Base-by-base conservation (phyloP, 2,113 vertebrate genomes). In the Hippocampus zosterae region DNA sequence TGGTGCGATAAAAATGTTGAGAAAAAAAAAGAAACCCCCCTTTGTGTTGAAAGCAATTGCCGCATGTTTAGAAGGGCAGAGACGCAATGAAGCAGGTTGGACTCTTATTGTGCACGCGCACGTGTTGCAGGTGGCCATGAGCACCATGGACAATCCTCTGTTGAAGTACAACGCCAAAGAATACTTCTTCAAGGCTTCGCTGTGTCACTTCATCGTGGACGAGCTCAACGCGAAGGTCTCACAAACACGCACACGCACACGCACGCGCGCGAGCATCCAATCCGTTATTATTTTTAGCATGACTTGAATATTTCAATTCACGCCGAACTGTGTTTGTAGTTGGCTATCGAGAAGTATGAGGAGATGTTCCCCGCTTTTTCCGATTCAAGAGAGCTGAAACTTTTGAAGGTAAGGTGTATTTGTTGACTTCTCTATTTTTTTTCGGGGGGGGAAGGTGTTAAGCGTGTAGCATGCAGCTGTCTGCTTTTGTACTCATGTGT, bases 121-220 rank as follows among this genome's bases (percentile, higher is more conserved):
- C 65, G 18, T 87, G 69, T 84, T 25, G 79, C 81, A 99, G 97
- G 93, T 99, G 19, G 97, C 95, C 9, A 93, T 95, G 71, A 98
- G 90, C 85, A 98, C 96, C 0, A 99, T 99, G 97, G 97, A 99
- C 82, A 99, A 98, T 63, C 96, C 96, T 67, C 81, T 99, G 78
- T 84, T 99, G 83, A 99, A 98, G 90, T 98, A 98, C 74, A 98
- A 97, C 2, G 97, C 97, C 1, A 98, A 98, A 81, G 97, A 99
- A 72, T 98, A 98, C 85, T 99, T 99, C 92, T 98, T 98, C 88
- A 99, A 98, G 87, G 97, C 97, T 0, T 96, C 96, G 0, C 92
- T 98, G 65, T 99, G 97, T 79, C 97, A 99, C 87, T 98, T 99
- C 87, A 98, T 98, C 0, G 97, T 99, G 71, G 97, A 99, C 21